Evolutionary conservation across 2,797 vertebrate species (phyloP), one percentile per base, ranked within the genome.

Genomic region (Ataeniobius toweri): DNA sequence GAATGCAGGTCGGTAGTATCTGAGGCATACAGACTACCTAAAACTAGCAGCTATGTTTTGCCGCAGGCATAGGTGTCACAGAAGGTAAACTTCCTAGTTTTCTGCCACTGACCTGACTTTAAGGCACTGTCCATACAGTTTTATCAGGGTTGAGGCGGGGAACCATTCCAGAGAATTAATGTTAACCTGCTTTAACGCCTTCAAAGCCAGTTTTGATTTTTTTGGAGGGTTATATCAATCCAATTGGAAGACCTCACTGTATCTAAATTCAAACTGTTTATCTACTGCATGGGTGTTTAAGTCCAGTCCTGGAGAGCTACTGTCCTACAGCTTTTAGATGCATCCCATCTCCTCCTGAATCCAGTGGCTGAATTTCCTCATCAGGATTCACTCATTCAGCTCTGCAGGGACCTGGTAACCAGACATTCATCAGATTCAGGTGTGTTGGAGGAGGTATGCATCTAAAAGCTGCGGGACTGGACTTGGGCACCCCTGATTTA

Each of bases 1-100:
- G 85, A 91, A 95, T 92, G 18, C 24, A 9, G 46, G 69, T 50
- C 69, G 39, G 31, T 41, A 24, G 63, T 67, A 67, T 67, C 63
- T 67, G 63, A 36, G 20, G 61, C 61, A 65, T 20, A 39, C 61
- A 65, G 16, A 65, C 1, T 65, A 36, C 31, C 61, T 65, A 3
- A 39, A 65, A 36, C 31, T 39, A 65, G 16, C 61, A 65, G 20
- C 4, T 36, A 65, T 22, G 28, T 20, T 63, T 36, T 63, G 31
- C 28, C 36, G 14, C 59, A 63, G 61, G 61, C 61, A 36, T 36
- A 31, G 18, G 20, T 36, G 31, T 63, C 61, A 63, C 6, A 63
- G 31, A 31, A 65, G 31, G 20, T 61, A 61, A 18, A 65, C 18
- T 65, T 65, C 16, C 18, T 36, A 18, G 28, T 18, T 63, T 63